Evolutionary conservation across 1,140 invertebrate genomes (phyloP), one percentile per base, ranked within the genome.

Genomic region (Muscidifurax raptorellus): DNA sequence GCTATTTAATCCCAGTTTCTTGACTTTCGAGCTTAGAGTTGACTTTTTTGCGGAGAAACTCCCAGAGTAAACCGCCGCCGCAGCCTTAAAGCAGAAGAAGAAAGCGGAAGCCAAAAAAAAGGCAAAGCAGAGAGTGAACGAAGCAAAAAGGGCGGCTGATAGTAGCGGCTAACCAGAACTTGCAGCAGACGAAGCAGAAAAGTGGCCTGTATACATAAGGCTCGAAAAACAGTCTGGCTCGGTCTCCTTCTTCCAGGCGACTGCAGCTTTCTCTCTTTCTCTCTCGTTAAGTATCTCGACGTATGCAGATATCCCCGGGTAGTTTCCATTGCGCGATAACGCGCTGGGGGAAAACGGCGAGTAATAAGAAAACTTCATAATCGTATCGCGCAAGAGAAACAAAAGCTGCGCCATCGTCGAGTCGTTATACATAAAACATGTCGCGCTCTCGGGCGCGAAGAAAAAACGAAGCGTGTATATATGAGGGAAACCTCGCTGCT

Each of bases 331-430:
- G 36, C 66, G 32, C 22, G 44, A 32, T 76, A 40, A 76, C 74
- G 77, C 59, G 77, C 28, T 15, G 18, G 13, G 75, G 59, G 28
- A 80, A 80, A 44, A 28, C 78, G 66, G 22, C 66, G 36, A 67
- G 77, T 80, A 71, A 80, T 80, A 80, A 80, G 78, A 80, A 80
- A 80, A 80, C 25, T 80, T 80, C 78, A 71, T 80, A 71, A 80
- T 80, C 78, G 78, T 71, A 80, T 80, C 78, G 71, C 78, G 78
- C 22, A 67, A 47, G 64, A 44, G 32, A 71, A 47, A 71, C 78
- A 71, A 80, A 80, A 71, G 77, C 74, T 7, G 0, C n/a, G 7
- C 40, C 5, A 27, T 7, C 52, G 52, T 59, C 52, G 40, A 12
- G 44, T 79, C 77, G 77, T 79, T 66, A 79, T 79, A 67, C 77